Percentiles rank a stretch among this genome's conserved stretches.
Evolutionary conservation across 2,113 vertebrate species (phyloP).

Genomic region (Deroptyus accipitrinus): DNA sequence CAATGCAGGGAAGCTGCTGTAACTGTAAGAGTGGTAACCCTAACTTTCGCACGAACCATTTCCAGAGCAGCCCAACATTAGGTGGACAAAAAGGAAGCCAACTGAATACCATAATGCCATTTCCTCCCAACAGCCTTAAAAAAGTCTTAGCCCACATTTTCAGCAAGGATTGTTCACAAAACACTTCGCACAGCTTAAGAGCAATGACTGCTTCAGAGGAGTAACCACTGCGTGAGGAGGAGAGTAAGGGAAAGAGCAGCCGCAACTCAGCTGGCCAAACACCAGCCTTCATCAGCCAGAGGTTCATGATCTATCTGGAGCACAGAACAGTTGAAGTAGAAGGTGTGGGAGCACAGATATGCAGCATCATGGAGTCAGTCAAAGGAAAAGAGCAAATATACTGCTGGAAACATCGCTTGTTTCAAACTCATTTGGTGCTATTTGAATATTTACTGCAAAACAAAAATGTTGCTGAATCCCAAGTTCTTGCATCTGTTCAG

Average conservation of each 20-base stretch:
- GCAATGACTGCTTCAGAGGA: neutral
- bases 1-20: neutral
- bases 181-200: neutral
- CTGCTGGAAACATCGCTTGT: neutral
- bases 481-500: neutral
- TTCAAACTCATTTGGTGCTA: neutral
- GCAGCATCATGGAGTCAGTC: neutral
- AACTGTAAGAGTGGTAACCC: neutral
- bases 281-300: neutral
- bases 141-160: neutral
- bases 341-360: neutral
- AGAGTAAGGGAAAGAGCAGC: neutral
- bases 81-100: neutral
- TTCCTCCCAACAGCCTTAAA: neutral
- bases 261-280: neutral
- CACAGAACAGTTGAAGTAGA: neutral
- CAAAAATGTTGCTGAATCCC: neutral
- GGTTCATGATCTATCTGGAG: neutral
- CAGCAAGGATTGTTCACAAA: neutral
- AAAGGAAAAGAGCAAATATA: neutral
- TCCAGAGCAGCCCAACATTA: neutral
- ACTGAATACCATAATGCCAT: fast-evolving
- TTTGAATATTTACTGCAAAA: neutral
- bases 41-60: neutral
- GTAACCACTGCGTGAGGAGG: neutral